These are phyloP conservation scores for Gymnothorax javanicus DNA, from an alignment of 2,797 vertebrate species.

Conservation along the genomic window DNA sequence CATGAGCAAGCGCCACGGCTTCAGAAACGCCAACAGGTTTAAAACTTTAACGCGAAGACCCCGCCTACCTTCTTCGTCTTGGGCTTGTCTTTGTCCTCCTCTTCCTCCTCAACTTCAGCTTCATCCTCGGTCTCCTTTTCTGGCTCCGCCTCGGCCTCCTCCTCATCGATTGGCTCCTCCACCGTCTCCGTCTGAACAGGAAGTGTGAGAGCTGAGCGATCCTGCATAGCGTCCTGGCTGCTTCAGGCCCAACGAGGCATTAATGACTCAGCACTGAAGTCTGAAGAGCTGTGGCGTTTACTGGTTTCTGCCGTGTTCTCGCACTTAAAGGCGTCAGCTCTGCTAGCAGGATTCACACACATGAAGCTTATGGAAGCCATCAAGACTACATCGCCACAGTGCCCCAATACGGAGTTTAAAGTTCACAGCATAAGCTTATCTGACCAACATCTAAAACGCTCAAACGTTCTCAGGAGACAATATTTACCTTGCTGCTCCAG, in stretches of 20 bases:
- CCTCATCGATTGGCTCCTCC: constrained; percentile 89
- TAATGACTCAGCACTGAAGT: no score
- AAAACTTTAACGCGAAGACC: neutral
- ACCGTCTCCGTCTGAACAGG: constrained; percentile 88
- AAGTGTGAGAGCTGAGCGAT: neutral
- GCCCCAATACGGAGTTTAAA: no score
- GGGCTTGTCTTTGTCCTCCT: constrained; percentile 89
- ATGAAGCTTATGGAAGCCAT: no score
- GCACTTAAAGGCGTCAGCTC: no score
- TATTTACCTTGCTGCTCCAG: constrained; percentile 95
- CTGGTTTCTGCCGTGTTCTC: no score
- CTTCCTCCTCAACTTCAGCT: constrained; percentile 93
- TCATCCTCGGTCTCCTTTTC: constrained; percentile 87
- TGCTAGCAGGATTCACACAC: no score
- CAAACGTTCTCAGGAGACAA: no score
- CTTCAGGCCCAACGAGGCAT: neutral
- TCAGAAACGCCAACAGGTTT: neutral
- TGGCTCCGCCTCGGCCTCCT: constrained; percentile 89
- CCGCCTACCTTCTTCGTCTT: constrained; percentile 90
- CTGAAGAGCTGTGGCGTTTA: no score
- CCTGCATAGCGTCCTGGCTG: no score
- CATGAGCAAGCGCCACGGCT: neutral
- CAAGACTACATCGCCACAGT: no score
- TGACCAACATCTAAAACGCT: no score
- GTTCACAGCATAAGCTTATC: no score